Evolutionary conservation across 2,888 invertebrate species (phyloP).

Genomic region (Sphaerophoria taeniata): DNA sequence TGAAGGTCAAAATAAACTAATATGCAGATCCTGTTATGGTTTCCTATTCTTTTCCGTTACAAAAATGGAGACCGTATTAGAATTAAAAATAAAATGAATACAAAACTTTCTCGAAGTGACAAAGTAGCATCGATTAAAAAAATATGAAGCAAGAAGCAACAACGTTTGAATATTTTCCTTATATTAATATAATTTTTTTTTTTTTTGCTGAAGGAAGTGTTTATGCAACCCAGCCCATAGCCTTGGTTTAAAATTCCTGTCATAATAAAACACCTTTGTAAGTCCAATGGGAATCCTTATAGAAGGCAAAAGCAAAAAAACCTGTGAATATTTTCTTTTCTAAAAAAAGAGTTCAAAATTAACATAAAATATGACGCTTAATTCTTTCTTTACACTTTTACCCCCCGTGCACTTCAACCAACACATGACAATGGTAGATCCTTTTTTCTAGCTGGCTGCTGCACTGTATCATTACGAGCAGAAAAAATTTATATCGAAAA

Average conservation of each 20-base stretch:
- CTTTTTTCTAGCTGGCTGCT: conserved; percentile 20
- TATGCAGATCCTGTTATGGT: conserved; percentile 44
- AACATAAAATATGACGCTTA: conserved; percentile 55
- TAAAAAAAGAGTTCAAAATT: conserved; percentile 49
- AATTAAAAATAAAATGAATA: conserved; percentile 1
- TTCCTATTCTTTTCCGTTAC: conserved; percentile 27
- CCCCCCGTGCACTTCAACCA: background rate
- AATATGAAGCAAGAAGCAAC: conserved; percentile 14
- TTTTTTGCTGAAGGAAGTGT: background rate
- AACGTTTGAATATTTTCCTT: conserved; percentile 31
- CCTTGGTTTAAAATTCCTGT: conserved; percentile 25
- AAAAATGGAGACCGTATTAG: background rate
- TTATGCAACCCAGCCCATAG: background rate
- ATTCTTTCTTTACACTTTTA: background rate
- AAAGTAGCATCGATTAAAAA: conserved; percentile 43
- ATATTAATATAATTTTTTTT: background rate
- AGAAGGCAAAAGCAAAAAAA: conserved; percentile 21
- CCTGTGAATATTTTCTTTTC: conserved; percentile 1
- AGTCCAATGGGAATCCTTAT: conserved; percentile 14
- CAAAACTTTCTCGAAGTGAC: conserved; percentile 22
- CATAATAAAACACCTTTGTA: conserved; percentile 34
- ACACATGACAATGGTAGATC: conserved; percentile 35
- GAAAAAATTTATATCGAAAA: conserved; percentile 12
- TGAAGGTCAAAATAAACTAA: conserved; percentile 51
- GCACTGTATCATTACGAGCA: conserved; percentile 7